Base-by-base conservation (phyloP, 2,113 vertebrate species). In the Tricholaema leucomelas region DNA sequence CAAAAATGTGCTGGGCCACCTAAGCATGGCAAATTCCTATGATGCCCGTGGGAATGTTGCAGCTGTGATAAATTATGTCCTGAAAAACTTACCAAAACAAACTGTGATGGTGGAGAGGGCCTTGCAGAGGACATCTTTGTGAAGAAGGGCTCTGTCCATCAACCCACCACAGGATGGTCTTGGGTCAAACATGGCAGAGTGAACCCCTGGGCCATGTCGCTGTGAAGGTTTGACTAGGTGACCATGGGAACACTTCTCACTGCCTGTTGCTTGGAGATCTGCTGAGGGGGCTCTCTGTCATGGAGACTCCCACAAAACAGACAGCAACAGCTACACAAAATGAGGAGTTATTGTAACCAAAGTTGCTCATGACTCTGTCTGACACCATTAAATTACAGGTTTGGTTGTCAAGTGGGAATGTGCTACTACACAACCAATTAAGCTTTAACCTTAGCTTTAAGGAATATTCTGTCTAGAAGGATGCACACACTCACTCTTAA, bases 11-110 rank as follows among this genome's bases (percentile, higher is more conserved):
- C n/a, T 77, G 30, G n/a, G 60, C 18, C 25, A 54, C 44, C 52
- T 67, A 24, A 81, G 48, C 54, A 33, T 2, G 1, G 28, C 20
- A 20, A 5, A 1, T 17, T 7, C 0, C 0, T 31, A 5, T 54
- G 27, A 35, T 10, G 18, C 9, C 40, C 23, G 8, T 9, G 24
- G 33, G 12, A 31, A 44, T 3, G 1, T 35, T 64, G 54, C 42
- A 64, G 38, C 55, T 70, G 42, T 1, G 7, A 36, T 31, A 80
- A 83, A 75, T 0, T 2, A 31, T 60, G 5, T 16, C 42, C 24
- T 76, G 64, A 82, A 75, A 79, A 46, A 17, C 42, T 82, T 50
- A 35, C 9, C 4, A 5, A 28, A 23, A 8, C 33, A 42, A 12
- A 24, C 48, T 46, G 55, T 40, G 28, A 23, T 65, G n/a, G 23